Conservation (phyloP, 2,113 vertebrate species). For the Procapra przewalskii region DNA sequence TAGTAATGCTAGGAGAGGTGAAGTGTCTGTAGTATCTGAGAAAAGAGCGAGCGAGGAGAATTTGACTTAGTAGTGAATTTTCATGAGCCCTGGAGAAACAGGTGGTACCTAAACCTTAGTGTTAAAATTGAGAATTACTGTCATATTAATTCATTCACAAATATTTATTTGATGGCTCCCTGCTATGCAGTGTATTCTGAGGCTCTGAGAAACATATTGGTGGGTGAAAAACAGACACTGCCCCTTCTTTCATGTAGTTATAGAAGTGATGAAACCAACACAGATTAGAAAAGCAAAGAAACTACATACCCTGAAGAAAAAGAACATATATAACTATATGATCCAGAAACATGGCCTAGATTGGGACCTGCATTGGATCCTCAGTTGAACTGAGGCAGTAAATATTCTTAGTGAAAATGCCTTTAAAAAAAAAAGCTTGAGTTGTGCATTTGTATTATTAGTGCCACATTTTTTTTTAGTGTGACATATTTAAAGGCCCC, state of each 20-base stretch:
- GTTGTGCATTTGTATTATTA: neutral
- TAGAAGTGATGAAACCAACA: neutral
- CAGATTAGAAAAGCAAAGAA: neutral
- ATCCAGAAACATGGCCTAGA: neutral
- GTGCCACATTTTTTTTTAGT: neutral
- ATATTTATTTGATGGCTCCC: neutral
- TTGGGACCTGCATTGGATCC: neutral
- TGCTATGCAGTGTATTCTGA: neutral
- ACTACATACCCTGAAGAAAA: neutral
- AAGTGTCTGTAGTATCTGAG: neutral
- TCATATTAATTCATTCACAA: neutral
- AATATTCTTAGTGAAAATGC: neutral
- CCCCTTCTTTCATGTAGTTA: neutral
- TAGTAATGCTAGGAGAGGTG: neutral
- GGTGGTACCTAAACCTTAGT: neutral
- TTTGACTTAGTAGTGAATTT: conserved; percentile 10
- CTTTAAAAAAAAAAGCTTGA: neutral
- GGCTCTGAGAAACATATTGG: neutral
- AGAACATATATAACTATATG: neutral
- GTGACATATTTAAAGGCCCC: neutral
- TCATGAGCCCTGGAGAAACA: neutral
- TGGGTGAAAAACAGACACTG: neutral
- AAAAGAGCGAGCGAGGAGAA: neutral
- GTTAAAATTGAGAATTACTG: neutral
- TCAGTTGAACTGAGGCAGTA: neutral